These are phyloP conservation scores for Tridacna crocea DNA, from an alignment of 2,888 invertebrate genomes.

Conservation along the genomic window DNA sequence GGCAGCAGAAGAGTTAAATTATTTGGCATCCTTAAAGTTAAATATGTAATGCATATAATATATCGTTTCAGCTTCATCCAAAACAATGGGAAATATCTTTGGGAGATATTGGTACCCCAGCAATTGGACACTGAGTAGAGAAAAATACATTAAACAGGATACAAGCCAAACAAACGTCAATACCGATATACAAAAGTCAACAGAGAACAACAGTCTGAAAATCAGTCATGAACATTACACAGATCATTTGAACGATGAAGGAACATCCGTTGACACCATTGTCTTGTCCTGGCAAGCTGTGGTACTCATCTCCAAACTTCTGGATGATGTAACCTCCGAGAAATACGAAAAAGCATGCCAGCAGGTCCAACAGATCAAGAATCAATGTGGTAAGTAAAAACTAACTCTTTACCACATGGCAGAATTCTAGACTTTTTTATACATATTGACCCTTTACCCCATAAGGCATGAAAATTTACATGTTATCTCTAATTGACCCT, in stretches of 20 bases:
- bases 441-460: background rate
- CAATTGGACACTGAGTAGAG: background rate
- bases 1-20: too few species aligned
- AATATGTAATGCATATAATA: too few species aligned
- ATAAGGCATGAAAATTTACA: background rate
- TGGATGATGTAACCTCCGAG: constrained; percentile 29
- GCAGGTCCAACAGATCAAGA: constrained; percentile 23
- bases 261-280: constrained; percentile 39
- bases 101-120: background rate
- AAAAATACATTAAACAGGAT: too few species aligned
- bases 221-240: background rate
- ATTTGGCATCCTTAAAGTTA: too few species aligned
- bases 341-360: constrained; percentile 30
- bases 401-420: background rate
- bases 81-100: constrained; percentile 11
- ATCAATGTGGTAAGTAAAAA: constrained; percentile 17
- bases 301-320: constrained; percentile 12
- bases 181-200: background rate
- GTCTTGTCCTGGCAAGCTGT: constrained; percentile 22
- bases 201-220: background rate
- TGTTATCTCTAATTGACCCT: background rate
- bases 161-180: too few species aligned
- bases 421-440: background rate
- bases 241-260: background rate
- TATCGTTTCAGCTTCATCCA: background rate